Evolutionary conservation across 2,888 invertebrate genomes (phyloP).

Genomic region (Leptura quadrifasciata): DNA sequence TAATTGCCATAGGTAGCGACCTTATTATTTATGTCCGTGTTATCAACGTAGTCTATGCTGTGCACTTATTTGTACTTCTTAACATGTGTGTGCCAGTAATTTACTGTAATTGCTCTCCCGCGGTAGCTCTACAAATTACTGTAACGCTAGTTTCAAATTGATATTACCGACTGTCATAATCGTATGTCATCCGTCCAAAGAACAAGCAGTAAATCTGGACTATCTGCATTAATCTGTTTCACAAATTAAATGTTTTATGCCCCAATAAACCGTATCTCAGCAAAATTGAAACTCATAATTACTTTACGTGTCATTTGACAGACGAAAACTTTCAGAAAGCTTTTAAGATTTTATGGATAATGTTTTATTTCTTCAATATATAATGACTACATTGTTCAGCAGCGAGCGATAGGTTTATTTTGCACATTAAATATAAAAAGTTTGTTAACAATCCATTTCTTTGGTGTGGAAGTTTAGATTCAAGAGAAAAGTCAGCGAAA

Average conservation of each 20-base stretch:
- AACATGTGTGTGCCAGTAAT: slow-evolving; percentile 45
- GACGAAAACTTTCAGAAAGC: neutral
- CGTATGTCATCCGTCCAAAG: slow-evolving; percentile 36
- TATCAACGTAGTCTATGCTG: slow-evolving; percentile 51
- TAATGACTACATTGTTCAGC: no score
- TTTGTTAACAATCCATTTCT: no score
- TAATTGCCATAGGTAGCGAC: slow-evolving; percentile 60
- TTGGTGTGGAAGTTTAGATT: no score
- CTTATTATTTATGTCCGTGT: slow-evolving; percentile 60
- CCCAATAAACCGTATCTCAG: neutral
- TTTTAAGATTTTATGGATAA: neutral
- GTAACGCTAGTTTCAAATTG: slow-evolving; percentile 32
- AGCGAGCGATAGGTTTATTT: no score
- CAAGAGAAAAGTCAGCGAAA: no score
- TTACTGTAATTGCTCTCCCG: slow-evolving; percentile 48
- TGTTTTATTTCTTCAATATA: neutral
- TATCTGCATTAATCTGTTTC: slow-evolving; percentile 10
- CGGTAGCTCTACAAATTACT: slow-evolving; percentile 41
- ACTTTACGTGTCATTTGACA: neutral
- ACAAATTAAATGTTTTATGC: slow-evolving; percentile 24
- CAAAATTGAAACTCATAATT: neutral
- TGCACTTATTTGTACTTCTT: slow-evolving; percentile 58
- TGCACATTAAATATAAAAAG: no score
- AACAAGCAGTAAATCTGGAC: slow-evolving; percentile 26
- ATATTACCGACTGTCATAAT: slow-evolving; percentile 35